Evolutionary conservation across 2,888 invertebrate species (phyloP), one percentile per base, ranked within the genome.

Genomic region (Congeria kusceri): DNA sequence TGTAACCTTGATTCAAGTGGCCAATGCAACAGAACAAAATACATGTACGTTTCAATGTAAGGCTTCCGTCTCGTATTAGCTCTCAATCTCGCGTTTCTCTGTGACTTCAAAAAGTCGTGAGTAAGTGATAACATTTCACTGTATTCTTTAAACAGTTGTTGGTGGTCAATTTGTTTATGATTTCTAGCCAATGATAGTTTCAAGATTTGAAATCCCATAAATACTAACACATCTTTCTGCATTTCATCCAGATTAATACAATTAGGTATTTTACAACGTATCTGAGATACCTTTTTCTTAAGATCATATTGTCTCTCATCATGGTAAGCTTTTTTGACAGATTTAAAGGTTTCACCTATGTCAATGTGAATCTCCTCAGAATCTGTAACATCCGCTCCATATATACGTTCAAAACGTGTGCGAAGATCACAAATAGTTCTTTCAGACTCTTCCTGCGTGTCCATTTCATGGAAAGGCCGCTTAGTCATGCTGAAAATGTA

Each of bases 41-140:
- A 49, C 49, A 49, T 49, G 20, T 49, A 49, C 15, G 49, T 18
- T 49, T 49, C 49, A 49, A 49, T 49, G 20, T 49, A 49, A 4
- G 20, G n/a, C 5, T 49, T 49, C 49, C 49, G 5, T 20, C 49
- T 4, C 5, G 5, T 49, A 20, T 20, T 18, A 9, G 18, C 15
- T 49, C 20, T 49, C 49, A 32, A 32, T 9, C 32, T 32, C 9
- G 32, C 32, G 9, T 49, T 49, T 49, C 49, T 18, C 20, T 49
- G 49, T 15, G 20, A 20, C 15, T 49, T 18, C 49, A 49, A 49
- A 49, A 49, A 20, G 5, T 49, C 20, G 4, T 49, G 7, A 20
- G n/a, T 9, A 5, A 49, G 20, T 20, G 20, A 20, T 4, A 49
- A 15, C 49, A 49, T 49, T 18, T 49, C 18, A 20, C 15, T 20